phyloP scores from a whole-genome alignment of 2,888 invertebrate species.

The Eupithecia insigniata region DNA sequence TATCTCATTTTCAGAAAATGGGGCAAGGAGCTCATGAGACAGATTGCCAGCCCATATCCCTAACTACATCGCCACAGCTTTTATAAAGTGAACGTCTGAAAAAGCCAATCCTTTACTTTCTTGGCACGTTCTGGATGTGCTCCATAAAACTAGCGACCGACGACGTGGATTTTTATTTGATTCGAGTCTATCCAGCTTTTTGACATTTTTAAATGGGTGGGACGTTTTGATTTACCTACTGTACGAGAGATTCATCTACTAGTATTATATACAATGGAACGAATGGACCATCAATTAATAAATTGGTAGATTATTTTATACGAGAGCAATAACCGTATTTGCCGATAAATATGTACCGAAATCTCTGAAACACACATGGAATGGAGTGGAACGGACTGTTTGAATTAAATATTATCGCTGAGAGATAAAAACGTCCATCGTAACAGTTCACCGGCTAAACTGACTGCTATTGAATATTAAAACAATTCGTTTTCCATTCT shows the following conservation, averaged over 20 bases:
- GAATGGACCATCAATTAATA: neutral
- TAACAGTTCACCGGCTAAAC: slow-evolving; percentile 22
- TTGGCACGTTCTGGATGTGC: slow-evolving; percentile 11
- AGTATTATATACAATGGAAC: neutral
- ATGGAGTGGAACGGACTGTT: neutral
- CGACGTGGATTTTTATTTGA: slow-evolving; percentile 14
- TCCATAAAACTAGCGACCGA: slow-evolving; percentile 6
- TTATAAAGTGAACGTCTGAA: slow-evolving; percentile 16
- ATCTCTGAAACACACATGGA: neutral
- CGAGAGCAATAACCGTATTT: neutral
- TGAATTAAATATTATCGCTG: slow-evolving; percentile 17
- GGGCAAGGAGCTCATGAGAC: slow-evolving; percentile 7
- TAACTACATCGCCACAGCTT: neutral
- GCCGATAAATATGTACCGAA: neutral
- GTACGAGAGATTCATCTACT: neutral
- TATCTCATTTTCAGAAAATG: neutral
- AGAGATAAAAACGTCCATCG: slow-evolving; percentile 12
- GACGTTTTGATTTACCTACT: neutral
- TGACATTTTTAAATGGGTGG: neutral
- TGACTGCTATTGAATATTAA: slow-evolving; percentile 24
- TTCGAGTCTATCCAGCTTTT: slow-evolving; percentile 1
- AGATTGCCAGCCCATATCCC: slow-evolving; percentile 12
- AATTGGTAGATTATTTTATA: neutral
- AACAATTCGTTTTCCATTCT: slow-evolving; percentile 27
- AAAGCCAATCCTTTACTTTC: slow-evolving; percentile 10